Conservation (phyloP, 2,797 vertebrate species). For the Pseudochirops corinnae region DNA sequence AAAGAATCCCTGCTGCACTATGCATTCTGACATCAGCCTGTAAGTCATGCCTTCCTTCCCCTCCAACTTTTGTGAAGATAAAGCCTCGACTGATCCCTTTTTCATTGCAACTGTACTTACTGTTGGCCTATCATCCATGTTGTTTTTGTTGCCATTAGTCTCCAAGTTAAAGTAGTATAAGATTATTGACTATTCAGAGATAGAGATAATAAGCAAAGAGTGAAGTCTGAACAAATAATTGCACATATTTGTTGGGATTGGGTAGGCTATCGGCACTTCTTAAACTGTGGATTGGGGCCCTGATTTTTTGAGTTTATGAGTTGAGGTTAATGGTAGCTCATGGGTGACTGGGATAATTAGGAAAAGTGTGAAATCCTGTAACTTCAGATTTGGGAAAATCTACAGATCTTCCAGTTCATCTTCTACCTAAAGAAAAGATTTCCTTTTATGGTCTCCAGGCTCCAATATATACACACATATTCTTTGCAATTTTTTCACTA, state of each 20-base stretch:
- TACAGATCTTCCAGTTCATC: not conserved
- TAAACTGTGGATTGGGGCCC: too few relatives aligned
- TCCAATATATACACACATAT: too few relatives aligned
- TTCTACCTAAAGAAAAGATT: not conserved
- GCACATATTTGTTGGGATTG: not conserved
- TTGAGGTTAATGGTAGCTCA: not conserved
- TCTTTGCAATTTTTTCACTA: not conserved
- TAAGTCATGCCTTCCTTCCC: not conserved
- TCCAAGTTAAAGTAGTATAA: not conserved
- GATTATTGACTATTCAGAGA: not conserved
- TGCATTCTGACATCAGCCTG: not conserved
- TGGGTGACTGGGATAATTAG: not conserved
- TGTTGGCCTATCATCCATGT: not conserved
- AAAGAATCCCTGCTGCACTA: not conserved
- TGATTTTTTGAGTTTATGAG: not conserved
- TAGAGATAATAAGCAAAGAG: not conserved
- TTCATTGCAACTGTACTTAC: not conserved
- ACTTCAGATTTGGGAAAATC: not conserved
- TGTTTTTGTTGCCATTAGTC: not conserved
- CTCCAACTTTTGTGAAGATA: not conserved
- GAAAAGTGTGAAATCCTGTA: not conserved
- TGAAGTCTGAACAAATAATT: not conserved
- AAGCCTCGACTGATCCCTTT: not conserved
- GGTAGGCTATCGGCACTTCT: not conserved
- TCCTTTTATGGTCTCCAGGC: not conserved